Evolutionary conservation across 2,113 vertebrate genomes (phyloP), one percentile per base, ranked within the genome.

Genomic region (Austrofundulus limnaeus): DNA sequence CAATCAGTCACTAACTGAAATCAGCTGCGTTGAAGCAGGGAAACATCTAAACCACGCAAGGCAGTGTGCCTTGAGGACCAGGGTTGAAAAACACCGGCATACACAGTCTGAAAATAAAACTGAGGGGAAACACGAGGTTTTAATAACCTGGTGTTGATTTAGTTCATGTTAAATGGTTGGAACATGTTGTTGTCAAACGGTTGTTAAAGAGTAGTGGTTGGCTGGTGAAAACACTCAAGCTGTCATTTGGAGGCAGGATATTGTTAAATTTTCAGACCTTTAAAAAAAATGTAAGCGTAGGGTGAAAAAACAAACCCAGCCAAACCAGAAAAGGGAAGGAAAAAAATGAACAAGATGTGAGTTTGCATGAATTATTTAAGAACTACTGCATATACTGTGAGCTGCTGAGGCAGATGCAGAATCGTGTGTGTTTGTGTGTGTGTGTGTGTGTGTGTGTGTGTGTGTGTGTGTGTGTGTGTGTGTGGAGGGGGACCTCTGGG

Each of bases 351-450:
- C 0, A 6, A 60, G 59, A 56, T 58, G 11, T 31, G 47, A 61
- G 47, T 64, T 45, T 46, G 23, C 49, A 83, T 89, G 34, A 86
- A 89, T 91, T 78, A 87, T 90, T 88, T 34, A 90, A 57, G 53
- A 43, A 69, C 58, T 81, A 85, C 82, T 76, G 78, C 84, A 61
- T 39, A 54, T 43, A 70, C 14, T n/a, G 68, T 25, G 64, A 63
- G 56, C 67, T 59, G 62, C 80, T 20, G 51, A 70, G 67, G 75
- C 78, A 69, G 79, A 81, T 63, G 56, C 72, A 68, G 70, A 55
- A 61, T 70, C 41, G 39, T n/a, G n/a, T n/a, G n/a, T n/a, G n/a
- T n/a, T n/a, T n/a, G 64, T 10, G 53, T 72, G 65, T 73, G 70
- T 51, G 58, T 55, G 51, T 70, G 24, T n/a, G 64, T 10, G 53